Percentiles rank a stretch among this genome's conserved stretches.
These are phyloP conservation scores for Drosophila paranaensis DNA, from an alignment of 2,888 invertebrate species.

Conservation along the genomic window DNA sequence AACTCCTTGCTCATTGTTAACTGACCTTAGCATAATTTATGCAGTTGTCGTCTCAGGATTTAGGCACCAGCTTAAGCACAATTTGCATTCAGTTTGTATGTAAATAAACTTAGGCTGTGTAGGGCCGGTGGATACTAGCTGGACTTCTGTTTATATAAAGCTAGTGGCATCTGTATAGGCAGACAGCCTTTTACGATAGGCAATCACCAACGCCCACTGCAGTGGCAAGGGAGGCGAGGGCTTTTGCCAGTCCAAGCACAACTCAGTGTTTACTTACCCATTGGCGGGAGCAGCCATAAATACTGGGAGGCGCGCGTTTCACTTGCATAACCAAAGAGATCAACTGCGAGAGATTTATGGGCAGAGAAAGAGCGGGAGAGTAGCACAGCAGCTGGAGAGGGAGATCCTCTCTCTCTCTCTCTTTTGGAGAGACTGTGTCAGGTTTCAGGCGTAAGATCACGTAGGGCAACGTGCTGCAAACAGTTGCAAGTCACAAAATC, in stretches of 20 bases:
- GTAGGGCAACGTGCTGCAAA: slow-evolving; percentile 14
- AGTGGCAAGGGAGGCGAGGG: neutral
- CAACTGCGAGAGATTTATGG: neutral
- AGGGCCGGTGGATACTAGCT: slow-evolving; percentile 7
- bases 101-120: slow-evolving; percentile 9
- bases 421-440: neutral
- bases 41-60: neutral
- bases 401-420: neutral
- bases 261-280: slow-evolving; percentile 63
- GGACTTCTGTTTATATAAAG: slow-evolving; percentile 17
- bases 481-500: neutral
- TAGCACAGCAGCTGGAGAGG: slow-evolving; percentile 1
- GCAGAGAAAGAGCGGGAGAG: neutral
- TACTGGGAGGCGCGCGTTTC: slow-evolving; percentile 24
- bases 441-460: neutral
- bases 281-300: slow-evolving; percentile 22
- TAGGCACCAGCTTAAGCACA: neutral
- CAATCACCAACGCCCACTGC: slow-evolving; percentile 55
- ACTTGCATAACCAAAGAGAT: slow-evolving; percentile 58
- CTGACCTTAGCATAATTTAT: slow-evolving; percentile 10
- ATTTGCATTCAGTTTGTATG: slow-evolving; percentile 21
- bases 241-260: slow-evolving; percentile 20
- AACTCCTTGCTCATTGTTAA: slow-evolving; percentile 6
- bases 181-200: slow-evolving; percentile 47
- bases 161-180: slow-evolving; percentile 5